phyloP scores from a whole-genome alignment of 2,888 invertebrate genomes.

The Nemotelus nigrinus region DNA sequence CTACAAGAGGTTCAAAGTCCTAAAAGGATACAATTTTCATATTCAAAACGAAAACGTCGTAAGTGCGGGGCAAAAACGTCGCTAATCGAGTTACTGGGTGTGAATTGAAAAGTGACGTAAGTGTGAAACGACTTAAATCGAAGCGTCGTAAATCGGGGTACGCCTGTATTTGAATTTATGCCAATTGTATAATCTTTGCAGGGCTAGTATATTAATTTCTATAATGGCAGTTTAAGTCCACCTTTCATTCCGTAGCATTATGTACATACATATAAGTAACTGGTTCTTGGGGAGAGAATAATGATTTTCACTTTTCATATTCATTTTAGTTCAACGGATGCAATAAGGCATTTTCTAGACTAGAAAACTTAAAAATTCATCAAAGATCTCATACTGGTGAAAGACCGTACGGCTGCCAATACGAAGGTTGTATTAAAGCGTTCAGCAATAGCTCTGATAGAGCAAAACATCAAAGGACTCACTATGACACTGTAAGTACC shows the following conservation, averaged over 20 bases:
- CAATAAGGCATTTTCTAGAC: conserved; percentile 92
- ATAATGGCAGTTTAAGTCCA: not conserved
- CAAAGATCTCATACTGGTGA: conserved; percentile 96
- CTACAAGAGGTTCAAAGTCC: too few relatives aligned
- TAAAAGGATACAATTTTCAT: too few relatives aligned
- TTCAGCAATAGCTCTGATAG: conserved; percentile 99
- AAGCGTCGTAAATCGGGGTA: too few relatives aligned
- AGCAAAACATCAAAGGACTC: conserved; percentile 98
- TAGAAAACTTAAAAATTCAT: conserved; percentile 98
- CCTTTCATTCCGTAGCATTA: not conserved
- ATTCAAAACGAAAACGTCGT: too few relatives aligned
- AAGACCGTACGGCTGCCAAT: conserved; percentile 94
- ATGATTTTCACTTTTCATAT: conserved; percentile 43
- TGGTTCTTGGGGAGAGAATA: not conserved
- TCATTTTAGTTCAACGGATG: conserved; percentile 88
- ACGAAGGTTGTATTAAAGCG: conserved; percentile 91
- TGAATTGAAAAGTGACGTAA: too few relatives aligned
- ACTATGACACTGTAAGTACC: conserved; percentile 92
- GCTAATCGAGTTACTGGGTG: too few relatives aligned
- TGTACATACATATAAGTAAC: not conserved
- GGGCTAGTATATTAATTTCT: not conserved
- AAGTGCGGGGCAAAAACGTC: too few relatives aligned
- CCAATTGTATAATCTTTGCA: too few relatives aligned
- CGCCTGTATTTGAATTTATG: too few relatives aligned
- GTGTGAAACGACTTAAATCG: too few relatives aligned